phyloP scores from a whole-genome alignment of 2,888 invertebrate species.

The Nasonia oneida region DNA sequence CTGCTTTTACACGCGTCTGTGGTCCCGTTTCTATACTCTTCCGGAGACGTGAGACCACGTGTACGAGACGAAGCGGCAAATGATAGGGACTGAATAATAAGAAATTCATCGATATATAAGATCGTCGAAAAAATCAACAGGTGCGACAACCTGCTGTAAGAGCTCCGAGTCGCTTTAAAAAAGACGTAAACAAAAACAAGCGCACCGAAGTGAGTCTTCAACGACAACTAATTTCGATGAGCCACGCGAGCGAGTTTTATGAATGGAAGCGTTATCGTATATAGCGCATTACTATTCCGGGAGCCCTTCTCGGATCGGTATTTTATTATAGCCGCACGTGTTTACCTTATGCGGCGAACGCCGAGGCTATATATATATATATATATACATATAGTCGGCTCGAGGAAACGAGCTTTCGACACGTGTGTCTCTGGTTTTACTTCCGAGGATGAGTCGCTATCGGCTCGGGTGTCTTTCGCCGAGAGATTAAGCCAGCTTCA shows the following conservation, averaged over 20 bases:
- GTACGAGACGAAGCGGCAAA: slow-evolving; percentile 66
- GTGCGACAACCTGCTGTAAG: background rate
- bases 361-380: too few relatives aligned
- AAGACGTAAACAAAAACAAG: background rate
- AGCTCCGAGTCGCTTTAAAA: background rate
- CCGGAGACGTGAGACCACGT: background rate
- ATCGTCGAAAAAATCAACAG: background rate
- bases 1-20: background rate
- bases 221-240: slow-evolving; percentile 41
- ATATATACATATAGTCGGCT: background rate
- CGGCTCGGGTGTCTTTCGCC: background rate
- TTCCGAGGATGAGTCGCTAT: slow-evolving; percentile 14
- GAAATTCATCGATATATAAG: too few relatives aligned
- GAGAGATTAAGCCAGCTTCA: background rate
- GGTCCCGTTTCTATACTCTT: background rate
- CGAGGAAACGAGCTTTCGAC: slow-evolving; percentile 12
- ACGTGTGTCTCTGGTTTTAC: slow-evolving; percentile 15
- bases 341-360: background rate
- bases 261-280: slow-evolving; percentile 48
- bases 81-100: slow-evolving; percentile 68
- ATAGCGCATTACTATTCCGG: background rate
- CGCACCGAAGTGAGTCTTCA: background rate
- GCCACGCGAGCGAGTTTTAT: slow-evolving; percentile 52
- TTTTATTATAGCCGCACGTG: background rate
- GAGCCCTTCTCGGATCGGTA: slow-evolving; percentile 42